Evolutionary conservation across 2,113 vertebrate genomes (phyloP).

Genomic region (Tychaedon coryphoeus): DNA sequence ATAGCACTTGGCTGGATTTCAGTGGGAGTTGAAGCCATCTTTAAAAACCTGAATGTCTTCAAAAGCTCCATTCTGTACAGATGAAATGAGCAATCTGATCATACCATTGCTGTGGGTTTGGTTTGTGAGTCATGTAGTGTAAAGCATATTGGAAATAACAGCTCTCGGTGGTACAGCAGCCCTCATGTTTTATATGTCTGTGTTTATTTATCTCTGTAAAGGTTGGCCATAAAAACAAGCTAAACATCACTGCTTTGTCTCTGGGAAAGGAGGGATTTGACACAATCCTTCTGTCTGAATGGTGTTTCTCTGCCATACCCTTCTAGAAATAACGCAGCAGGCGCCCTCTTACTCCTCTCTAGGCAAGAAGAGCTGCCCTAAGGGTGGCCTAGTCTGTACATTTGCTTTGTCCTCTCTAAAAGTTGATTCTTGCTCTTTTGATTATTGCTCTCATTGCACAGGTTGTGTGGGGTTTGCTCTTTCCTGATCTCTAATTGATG

Average conservation of each 20-base stretch:
- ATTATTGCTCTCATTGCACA: neutral
- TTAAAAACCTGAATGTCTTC: neutral
- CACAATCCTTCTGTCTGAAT: neutral
- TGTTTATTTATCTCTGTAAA: neutral
- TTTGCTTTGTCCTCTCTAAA: neutral
- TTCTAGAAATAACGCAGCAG: neutral
- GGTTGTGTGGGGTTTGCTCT: neutral
- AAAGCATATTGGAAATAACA: neutral
- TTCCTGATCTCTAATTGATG: neutral
- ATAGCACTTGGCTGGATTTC: slow-evolving; percentile 8
- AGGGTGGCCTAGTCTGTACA: accelerated
- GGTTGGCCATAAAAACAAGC: neutral
- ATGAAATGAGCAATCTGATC: slow-evolving; percentile 20
- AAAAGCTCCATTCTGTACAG: neutral
- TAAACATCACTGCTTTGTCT: neutral
- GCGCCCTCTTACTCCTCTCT: neutral
- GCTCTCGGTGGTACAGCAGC: neutral
- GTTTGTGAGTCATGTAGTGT: neutral
- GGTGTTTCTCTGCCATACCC: neutral
- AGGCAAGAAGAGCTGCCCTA: neutral
- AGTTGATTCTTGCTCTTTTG: neutral
- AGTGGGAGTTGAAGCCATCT: neutral
- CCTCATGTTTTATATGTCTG: neutral
- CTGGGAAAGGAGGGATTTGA: neutral
- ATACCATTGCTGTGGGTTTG: neutral